Evolutionary conservation across 2,797 vertebrate species (phyloP).

Genomic region (Hipposideros larvatus): DNA sequence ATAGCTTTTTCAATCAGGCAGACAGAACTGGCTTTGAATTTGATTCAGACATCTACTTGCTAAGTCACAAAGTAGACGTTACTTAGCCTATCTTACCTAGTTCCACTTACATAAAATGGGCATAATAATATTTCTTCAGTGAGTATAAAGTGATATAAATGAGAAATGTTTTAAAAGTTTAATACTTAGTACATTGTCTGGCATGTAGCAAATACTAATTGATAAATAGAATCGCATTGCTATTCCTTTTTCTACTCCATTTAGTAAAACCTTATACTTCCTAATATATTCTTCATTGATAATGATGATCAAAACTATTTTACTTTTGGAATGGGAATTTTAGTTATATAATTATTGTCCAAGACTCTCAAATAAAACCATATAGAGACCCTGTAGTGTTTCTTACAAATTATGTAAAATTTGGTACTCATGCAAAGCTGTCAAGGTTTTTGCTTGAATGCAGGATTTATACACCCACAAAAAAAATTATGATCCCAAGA

Average conservation of each 20-base stretch:
- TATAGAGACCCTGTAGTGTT: not conserved
- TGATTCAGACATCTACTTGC: not conserved
- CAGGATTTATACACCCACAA: not conserved
- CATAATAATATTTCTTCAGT: not conserved
- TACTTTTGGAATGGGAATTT: not conserved
- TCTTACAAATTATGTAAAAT: not conserved
- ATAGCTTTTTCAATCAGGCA: conserved; percentile 7
- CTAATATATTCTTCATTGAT: not conserved
- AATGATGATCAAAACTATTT: not conserved
- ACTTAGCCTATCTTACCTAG: not conserved
- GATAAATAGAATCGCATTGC: not conserved
- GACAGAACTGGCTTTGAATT: not conserved
- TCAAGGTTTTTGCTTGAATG: not conserved
- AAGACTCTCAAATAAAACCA: not conserved
- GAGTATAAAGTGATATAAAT: not conserved
- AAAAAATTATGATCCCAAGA: not conserved
- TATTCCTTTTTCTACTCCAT: not conserved
- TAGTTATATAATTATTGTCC: not conserved
- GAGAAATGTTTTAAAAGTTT: not conserved
- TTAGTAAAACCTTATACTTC: not conserved
- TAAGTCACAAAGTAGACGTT: not conserved
- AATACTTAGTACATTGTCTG: not conserved
- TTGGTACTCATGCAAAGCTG: not conserved
- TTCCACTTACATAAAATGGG: not conserved
- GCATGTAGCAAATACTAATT: not conserved